Evolutionary conservation across 1,140 invertebrate genomes (phyloP).

Genomic region (Lepidostoma basale): DNA sequence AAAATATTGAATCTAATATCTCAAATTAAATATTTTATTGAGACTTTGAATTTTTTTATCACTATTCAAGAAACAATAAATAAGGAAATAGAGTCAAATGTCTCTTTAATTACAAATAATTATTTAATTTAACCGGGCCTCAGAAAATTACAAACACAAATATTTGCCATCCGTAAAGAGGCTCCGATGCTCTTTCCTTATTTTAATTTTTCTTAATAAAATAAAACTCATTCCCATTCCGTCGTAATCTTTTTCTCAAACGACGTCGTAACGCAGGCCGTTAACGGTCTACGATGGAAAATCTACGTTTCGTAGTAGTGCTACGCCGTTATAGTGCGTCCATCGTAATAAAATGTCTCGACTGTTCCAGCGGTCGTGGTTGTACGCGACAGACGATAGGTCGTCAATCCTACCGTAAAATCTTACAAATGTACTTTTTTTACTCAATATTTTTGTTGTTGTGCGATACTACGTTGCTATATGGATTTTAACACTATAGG

Average conservation of each 20-base stretch:
- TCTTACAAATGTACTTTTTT: neutral
- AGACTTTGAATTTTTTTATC: no score
- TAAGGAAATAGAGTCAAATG: neutral
- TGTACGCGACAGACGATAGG: neutral
- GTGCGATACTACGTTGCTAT: neutral
- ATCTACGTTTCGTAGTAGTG: neutral
- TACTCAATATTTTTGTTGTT: neutral
- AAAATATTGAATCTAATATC: no score
- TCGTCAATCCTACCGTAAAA: slow-evolving; percentile 12
- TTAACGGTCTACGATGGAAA: slow-evolving; percentile 16
- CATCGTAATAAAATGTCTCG: slow-evolving; percentile 27
- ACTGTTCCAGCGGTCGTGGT: neutral
- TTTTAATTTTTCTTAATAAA: neutral
- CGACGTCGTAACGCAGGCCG: slow-evolving; percentile 25
- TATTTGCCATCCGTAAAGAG: neutral
- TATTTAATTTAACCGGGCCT: no score
- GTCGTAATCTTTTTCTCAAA: slow-evolving; percentile 26
- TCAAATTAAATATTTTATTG: no score
- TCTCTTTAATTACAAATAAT: neutral
- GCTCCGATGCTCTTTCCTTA: neutral
- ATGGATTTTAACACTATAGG: no score
- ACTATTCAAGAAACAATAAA: neutral
- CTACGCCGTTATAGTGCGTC: neutral
- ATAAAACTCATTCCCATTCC: neutral
- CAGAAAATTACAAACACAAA: neutral